These are phyloP conservation scores for Dusona sp. DNA, from an alignment of 2,888 invertebrate genomes.

Conservation along the genomic window DNA sequence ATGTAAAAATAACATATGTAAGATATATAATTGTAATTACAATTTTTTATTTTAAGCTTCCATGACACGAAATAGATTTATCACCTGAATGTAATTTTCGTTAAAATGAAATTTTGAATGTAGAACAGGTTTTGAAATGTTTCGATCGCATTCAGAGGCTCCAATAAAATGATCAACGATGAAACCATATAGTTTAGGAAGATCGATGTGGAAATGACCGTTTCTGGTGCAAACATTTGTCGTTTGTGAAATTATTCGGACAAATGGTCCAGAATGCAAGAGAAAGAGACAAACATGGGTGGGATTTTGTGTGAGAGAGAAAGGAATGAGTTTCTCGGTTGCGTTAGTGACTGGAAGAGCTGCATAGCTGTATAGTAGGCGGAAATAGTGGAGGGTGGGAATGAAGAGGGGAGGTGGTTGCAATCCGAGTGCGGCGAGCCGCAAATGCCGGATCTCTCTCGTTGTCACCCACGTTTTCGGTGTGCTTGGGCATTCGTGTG, in stretches of 20 bases:
- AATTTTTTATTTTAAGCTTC: not conserved
- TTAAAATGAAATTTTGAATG: not conserved
- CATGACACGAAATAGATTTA: not conserved
- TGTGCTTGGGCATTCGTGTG: slow-evolving; percentile 40
- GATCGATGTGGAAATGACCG: slow-evolving; percentile 36
- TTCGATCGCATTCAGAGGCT: slow-evolving; percentile 6
- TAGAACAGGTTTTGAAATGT: not conserved
- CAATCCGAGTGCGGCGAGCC: slow-evolving; percentile 77
- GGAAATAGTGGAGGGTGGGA: slow-evolving; percentile 4
- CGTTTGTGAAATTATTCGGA: slow-evolving; percentile 76
- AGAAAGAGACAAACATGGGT: slow-evolving; percentile 70
- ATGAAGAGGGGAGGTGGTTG: slow-evolving; percentile 61
- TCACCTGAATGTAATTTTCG: not conserved
- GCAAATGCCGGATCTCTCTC: slow-evolving; percentile 75
- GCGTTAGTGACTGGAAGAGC: slow-evolving; percentile 39
- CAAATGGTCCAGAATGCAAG: slow-evolving; percentile 55
- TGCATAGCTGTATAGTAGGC: slow-evolving; percentile 5
- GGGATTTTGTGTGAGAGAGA: slow-evolving; percentile 1
- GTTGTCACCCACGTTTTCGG: slow-evolving; percentile 63
- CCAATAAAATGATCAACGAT: not conserved
- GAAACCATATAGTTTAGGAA: slow-evolving; percentile 24
- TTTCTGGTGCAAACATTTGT: slow-evolving; percentile 51
- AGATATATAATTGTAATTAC: no score
- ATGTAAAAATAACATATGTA: no score
- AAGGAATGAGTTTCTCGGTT: slow-evolving; percentile 42